A percentile compares a stretch with the other conserved stretches of the same genome.
phyloP scores from a whole-genome alignment of 1,140 invertebrate genomes.

The Colletes latitarsis region DNA sequence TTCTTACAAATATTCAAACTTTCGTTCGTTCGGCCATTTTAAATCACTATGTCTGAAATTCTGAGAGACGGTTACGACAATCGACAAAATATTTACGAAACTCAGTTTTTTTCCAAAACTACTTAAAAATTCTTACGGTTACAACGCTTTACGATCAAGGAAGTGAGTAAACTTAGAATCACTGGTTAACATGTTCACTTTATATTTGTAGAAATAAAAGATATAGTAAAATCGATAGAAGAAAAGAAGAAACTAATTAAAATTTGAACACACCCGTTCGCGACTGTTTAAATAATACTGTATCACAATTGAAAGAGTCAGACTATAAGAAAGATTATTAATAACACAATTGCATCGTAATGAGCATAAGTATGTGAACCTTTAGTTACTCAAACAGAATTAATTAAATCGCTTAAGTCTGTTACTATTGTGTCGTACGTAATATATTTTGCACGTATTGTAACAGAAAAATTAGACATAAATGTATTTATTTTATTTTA shows the following conservation, averaged over 20 bases:
- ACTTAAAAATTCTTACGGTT: background rate
- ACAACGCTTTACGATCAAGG: background rate
- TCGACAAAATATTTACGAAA: background rate
- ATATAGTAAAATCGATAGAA: conserved; percentile 4
- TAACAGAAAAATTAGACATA: conserved; percentile 26
- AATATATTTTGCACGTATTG: conserved; percentile 1
- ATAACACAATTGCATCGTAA: conserved; percentile 18
- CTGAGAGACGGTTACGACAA: too few relatives aligned
- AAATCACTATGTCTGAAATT: too few relatives aligned
- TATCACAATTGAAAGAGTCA: conserved; percentile 36
- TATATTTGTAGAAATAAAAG: conserved; percentile 3
- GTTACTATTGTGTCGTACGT: conserved; percentile 17
- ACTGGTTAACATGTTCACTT: background rate
- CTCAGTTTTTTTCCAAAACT: background rate
- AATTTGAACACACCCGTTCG: conserved; percentile 30
- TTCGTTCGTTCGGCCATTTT: background rate
- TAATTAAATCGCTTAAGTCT: conserved; percentile 16
- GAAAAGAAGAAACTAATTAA: background rate
- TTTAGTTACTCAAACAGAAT: background rate
- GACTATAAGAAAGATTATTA: conserved; percentile 26
- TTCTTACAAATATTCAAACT: background rate
- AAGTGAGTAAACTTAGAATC: too few relatives aligned
- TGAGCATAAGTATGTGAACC: conserved; percentile 9
- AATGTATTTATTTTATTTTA: conserved; percentile 6
- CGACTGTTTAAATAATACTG: conserved; percentile 36